phyloP scores from a whole-genome alignment of 1,140 invertebrate genomes.

The Hycleus cichorii region DNA sequence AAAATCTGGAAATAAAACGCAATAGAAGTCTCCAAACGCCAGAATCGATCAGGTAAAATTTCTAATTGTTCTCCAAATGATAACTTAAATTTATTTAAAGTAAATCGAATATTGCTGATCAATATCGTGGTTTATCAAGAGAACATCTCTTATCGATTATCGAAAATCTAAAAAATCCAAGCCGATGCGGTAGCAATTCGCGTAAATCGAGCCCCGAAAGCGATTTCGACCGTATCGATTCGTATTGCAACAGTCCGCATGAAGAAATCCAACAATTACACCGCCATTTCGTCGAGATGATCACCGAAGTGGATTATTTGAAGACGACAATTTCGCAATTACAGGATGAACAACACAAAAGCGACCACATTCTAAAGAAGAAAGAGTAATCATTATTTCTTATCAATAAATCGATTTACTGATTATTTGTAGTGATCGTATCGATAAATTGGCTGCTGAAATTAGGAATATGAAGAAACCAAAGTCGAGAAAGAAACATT shows the following conservation, averaged over 20 bases:
- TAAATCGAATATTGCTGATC: neutral
- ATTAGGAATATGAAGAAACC: neutral
- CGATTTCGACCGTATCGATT: constrained; percentile 1
- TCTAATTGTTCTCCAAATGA: too few relatives aligned
- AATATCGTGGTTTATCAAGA: constrained; percentile 1
- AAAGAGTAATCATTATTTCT: constrained; percentile 4
- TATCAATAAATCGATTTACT: neutral
- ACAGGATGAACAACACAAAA: constrained; percentile 7
- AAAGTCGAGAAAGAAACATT: neutral
- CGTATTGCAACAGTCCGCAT: neutral
- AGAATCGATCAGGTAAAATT: neutral
- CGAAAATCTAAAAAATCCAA: constrained; percentile 3
- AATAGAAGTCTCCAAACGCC: neutral
- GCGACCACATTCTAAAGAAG: constrained; percentile 3
- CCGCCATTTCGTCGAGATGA: constrained; percentile 7
- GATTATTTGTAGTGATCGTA: constrained; percentile 1
- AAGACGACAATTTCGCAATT: constrained; percentile 3
- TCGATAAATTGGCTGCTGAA: constrained; percentile 10
- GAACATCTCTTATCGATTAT: neutral
- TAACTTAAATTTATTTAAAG: too few relatives aligned
- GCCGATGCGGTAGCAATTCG: neutral
- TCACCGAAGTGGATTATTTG: constrained; percentile 4
- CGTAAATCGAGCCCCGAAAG: neutral
- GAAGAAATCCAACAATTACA: constrained; percentile 11
- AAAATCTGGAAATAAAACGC: neutral